These are phyloP conservation scores for Trematocara stigmaticum DNA, from an alignment of 2,113 vertebrate species.

Conservation along the genomic window DNA sequence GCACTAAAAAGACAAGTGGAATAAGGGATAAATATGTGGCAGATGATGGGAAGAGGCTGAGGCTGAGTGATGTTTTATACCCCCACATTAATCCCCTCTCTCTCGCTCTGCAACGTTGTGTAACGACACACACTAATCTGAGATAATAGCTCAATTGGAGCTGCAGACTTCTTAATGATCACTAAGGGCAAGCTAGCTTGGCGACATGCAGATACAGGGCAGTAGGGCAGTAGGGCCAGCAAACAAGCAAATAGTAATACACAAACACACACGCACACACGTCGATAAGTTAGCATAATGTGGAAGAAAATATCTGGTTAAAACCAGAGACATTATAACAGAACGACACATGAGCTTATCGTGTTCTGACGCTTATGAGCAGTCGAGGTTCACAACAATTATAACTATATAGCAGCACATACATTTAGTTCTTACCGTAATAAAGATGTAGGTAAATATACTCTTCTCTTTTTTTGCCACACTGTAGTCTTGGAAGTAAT, in stretches of 20 bases:
- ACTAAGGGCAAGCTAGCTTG: constrained; percentile 65
- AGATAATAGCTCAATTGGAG: constrained; percentile 75
- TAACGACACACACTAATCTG: constrained; percentile 71
- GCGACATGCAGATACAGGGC: constrained; percentile 57
- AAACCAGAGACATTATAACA: background rate
- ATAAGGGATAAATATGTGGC: background rate
- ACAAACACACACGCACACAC: background rate
- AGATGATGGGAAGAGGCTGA: constrained; percentile 11
- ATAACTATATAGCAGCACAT: background rate
- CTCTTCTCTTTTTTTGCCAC: background rate
- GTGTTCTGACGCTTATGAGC: background rate
- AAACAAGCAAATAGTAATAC: background rate
- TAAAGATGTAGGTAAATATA: background rate
- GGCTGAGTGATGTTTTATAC: constrained; percentile 29
- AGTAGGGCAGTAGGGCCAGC: constrained; percentile 28
- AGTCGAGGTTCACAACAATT: background rate
- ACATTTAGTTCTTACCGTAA: background rate
- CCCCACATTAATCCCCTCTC: constrained; percentile 29
- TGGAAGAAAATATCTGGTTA: background rate
- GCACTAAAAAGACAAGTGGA: constrained; percentile 1
- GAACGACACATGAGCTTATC: background rate
- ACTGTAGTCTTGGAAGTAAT: background rate
- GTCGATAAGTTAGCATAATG: background rate
- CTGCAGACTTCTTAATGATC: constrained; percentile 72
- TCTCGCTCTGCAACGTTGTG: constrained; percentile 31